Percentiles rank a stretch among this genome's conserved stretches.
These are phyloP conservation scores for Nineta flava DNA, from an alignment of 2,888 invertebrate species.

Conservation along the genomic window DNA sequence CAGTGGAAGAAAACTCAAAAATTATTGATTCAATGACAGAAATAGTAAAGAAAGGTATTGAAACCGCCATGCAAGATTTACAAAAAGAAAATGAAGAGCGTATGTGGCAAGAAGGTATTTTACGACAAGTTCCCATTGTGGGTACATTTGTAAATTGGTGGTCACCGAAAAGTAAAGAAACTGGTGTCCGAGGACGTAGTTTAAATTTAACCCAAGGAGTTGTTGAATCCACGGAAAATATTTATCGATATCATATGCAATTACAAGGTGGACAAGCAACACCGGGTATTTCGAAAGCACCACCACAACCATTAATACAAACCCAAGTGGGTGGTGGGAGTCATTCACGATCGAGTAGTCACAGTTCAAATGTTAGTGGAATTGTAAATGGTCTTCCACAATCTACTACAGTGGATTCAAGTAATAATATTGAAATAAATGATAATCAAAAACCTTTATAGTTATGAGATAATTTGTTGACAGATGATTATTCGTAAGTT, in stretches of 20 bases:
- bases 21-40: constrained; percentile 91
- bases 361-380: constrained; percentile 16
- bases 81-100: constrained; percentile 81
- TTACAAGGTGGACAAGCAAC: constrained; percentile 39
- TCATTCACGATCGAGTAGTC: constrained; percentile 50
- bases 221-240: constrained; percentile 65
- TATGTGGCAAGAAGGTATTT: constrained; percentile 85
- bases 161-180: constrained; percentile 59
- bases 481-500: too few relatives aligned
- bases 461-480: background rate
- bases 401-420: background rate
- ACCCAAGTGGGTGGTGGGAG: constrained; percentile 41
- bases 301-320: constrained; percentile 51
- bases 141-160: constrained; percentile 93
- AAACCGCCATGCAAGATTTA: constrained; percentile 81
- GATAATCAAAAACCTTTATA: background rate
- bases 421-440: background rate
- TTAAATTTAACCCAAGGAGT: constrained; percentile 65
- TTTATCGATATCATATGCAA: constrained; percentile 74
- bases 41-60: constrained; percentile 84
- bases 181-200: constrained; percentile 66
- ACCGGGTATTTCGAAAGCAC: constrained; percentile 41
- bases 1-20: constrained; percentile 85
- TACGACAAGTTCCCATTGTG: constrained; percentile 87
- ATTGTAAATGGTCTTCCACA: background rate